Percentiles rank a stretch among this genome's conserved stretches.
Conservation (phyloP, 2,888 invertebrate species). For the Diarsia brunnea region DNA sequence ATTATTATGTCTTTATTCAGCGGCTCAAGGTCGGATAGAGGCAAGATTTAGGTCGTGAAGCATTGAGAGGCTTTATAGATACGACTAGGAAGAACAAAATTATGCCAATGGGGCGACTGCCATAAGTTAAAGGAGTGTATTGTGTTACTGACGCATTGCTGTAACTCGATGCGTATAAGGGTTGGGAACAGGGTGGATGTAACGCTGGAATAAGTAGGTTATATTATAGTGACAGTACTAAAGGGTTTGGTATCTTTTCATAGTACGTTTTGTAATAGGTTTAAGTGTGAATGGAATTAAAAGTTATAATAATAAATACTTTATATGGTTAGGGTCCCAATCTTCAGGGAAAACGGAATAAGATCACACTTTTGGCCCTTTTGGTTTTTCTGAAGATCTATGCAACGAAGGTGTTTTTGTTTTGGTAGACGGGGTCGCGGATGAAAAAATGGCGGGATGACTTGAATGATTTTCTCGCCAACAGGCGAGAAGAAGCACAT, state of each 20-base stretch:
- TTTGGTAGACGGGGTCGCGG: not conserved
- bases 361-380: not conserved
- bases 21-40: slow-evolving; percentile 32
- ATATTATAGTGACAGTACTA: not conserved
- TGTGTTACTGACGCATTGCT: slow-evolving; percentile 55
- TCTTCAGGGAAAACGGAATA: too few relatives aligned
- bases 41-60: slow-evolving; percentile 40
- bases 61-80: slow-evolving; percentile 29
- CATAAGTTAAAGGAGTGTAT: slow-evolving; percentile 52
- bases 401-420: not conserved
- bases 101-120: slow-evolving; percentile 50
- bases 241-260: not conserved
- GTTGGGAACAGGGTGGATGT: slow-evolving; percentile 15
- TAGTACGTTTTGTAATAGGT: not conserved
- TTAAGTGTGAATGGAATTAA: not conserved
- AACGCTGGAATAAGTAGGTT: slow-evolving; percentile 14
- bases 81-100: slow-evolving; percentile 54
- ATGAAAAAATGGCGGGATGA: too few relatives aligned
- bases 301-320: not conserved
- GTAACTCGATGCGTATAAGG: slow-evolving; percentile 41
- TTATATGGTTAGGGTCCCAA: not conserved
- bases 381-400: not conserved
- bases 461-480: too few relatives aligned
- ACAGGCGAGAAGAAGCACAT: too few relatives aligned
- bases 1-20: slow-evolving; percentile 11